phyloP scores from a whole-genome alignment of 2,888 invertebrate species.

The Synanthedon formicaeformis region DNA sequence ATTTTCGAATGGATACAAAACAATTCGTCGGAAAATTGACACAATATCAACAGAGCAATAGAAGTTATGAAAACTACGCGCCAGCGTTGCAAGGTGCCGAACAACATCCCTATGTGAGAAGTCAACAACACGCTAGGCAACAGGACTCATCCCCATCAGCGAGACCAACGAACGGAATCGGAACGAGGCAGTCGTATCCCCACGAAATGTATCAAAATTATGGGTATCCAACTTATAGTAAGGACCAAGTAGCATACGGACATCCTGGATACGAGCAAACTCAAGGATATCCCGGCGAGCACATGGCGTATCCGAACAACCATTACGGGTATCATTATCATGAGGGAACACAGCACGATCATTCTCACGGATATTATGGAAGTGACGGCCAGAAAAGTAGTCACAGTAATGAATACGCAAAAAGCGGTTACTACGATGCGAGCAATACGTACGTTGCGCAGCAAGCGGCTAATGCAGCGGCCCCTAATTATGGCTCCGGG shows the following conservation, averaged over 20 bases:
- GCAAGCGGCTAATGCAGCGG: constrained; percentile 26
- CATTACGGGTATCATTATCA: constrained; percentile 67
- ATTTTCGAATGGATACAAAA: constrained; percentile 64
- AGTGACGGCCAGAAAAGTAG: constrained; percentile 63
- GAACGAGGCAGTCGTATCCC: constrained; percentile 47
- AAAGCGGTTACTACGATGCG: constrained; percentile 61
- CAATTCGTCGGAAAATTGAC: constrained; percentile 58
- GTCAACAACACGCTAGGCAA: constrained; percentile 42
- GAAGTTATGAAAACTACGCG: constrained; percentile 48
- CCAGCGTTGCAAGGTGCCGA: constrained; percentile 46
- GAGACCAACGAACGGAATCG: constrained; percentile 50
- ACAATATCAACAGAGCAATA: constrained; percentile 56
- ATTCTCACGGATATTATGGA: constrained; percentile 55
- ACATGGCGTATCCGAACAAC: constrained; percentile 55
- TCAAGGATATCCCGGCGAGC: constrained; percentile 53
- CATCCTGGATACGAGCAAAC: constrained; percentile 70
- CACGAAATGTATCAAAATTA: constrained; percentile 67
- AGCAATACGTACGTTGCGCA: constrained; percentile 46
- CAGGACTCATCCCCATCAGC: constrained; percentile 43
- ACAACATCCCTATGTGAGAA: constrained; percentile 59
- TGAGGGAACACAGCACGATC: constrained; percentile 51
- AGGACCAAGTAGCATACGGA: constrained; percentile 65
- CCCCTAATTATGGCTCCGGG: constrained; percentile 16
- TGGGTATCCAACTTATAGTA: constrained; percentile 64
- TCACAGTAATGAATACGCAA: constrained; percentile 62